Conservation (phyloP, 2,113 vertebrate genomes). For the Peromyscus californicus region DNA sequence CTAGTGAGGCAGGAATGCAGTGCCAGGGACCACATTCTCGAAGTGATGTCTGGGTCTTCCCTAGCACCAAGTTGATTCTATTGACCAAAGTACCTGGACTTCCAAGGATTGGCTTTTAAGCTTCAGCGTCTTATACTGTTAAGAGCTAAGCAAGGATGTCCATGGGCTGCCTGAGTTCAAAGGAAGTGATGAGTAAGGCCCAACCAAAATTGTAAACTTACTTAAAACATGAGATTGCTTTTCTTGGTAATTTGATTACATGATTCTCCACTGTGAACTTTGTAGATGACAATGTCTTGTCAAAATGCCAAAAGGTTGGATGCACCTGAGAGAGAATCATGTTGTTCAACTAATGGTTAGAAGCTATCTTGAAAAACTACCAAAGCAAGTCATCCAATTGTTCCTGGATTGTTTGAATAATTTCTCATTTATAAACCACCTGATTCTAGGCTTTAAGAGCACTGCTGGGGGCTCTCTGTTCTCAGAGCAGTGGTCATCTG, state of each 20-base stretch:
- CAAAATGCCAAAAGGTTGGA: not conserved
- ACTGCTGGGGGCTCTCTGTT: too few relatives aligned
- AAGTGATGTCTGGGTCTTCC: not conserved
- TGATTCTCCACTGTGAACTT: not conserved
- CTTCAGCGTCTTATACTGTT: not conserved
- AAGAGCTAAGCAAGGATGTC: not conserved
- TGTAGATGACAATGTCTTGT: not conserved
- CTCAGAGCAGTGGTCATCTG: too few relatives aligned
- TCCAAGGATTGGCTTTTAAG: not conserved
- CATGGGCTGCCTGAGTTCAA: not conserved
- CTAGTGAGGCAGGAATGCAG: not conserved
- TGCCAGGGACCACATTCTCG: not conserved
- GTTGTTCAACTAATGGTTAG: not conserved
- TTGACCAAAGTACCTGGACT: not conserved
- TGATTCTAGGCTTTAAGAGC: not conserved
- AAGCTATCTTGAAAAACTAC: not conserved
- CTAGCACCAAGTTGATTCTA: not conserved
- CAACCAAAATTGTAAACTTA: not conserved
- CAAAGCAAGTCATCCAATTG: not conserved
- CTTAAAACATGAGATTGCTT: not conserved
- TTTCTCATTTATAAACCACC: not conserved
- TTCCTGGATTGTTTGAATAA: not conserved
- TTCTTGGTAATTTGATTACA: not conserved
- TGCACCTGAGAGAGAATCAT: not conserved
- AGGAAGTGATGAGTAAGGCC: not conserved